Conservation (phyloP, 1,140 invertebrate genomes). For the Cepaea nemoralis region DNA sequence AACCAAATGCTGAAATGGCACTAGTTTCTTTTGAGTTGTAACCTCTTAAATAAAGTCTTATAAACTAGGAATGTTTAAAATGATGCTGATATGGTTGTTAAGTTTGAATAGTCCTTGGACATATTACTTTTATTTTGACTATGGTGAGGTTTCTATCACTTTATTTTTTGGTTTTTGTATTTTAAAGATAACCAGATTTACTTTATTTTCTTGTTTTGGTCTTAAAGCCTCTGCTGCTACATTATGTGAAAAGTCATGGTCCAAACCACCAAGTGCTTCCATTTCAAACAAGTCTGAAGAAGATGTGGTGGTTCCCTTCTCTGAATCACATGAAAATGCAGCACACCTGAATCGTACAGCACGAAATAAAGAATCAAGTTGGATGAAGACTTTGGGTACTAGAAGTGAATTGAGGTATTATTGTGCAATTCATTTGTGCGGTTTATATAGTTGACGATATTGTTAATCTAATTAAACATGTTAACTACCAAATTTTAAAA, state of each 20-base stretch:
- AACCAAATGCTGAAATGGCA: too few species aligned
- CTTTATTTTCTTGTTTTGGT: neutral
- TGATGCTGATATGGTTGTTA: too few species aligned
- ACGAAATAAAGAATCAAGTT: neutral
- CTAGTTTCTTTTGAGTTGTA: too few species aligned
- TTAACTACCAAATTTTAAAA: too few species aligned
- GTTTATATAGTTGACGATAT: too few species aligned
- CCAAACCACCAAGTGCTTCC: neutral
- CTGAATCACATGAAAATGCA: neutral
- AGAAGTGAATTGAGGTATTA: neutral
- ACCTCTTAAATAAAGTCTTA: too few species aligned
- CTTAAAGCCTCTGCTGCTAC: neutral
- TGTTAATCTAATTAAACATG: too few species aligned
- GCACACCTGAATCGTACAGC: neutral
- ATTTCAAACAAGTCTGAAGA: neutral
- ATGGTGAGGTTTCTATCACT: too few species aligned
- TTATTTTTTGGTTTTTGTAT: neutral
- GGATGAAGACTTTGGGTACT: neutral
- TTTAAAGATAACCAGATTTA: neutral
- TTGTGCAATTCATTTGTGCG: too few species aligned
- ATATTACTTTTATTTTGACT: too few species aligned
- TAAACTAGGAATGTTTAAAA: too few species aligned
- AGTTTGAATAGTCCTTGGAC: too few species aligned
- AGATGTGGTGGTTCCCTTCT: neutral
- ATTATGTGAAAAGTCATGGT: neutral